phyloP scores from a whole-genome alignment of 2,113 vertebrate species.

The Conger conger region DNA sequence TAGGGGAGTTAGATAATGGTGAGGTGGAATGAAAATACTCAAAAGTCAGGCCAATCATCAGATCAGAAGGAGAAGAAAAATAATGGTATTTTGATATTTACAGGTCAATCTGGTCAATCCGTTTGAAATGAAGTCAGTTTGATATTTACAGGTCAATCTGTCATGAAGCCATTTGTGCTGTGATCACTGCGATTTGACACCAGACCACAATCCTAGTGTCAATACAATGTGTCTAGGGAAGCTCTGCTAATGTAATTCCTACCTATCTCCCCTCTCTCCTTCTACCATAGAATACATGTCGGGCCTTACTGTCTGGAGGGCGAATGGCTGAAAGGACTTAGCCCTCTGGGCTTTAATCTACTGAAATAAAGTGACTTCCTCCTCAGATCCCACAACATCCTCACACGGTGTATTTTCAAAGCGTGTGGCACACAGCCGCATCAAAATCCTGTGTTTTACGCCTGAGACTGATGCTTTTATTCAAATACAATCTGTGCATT shows the following conservation, averaged over 20 bases:
- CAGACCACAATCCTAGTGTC: neutral
- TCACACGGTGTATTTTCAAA: neutral
- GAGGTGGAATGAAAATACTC: too few relatives aligned
- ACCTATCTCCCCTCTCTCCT: neutral
- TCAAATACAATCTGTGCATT: too few relatives aligned
- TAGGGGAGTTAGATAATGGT: too few relatives aligned
- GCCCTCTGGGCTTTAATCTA: conserved; percentile 10
- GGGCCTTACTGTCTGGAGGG: neutral
- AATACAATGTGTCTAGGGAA: neutral
- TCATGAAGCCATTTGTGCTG: too few relatives aligned
- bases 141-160: too few relatives aligned
- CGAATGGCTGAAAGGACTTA: neutral
- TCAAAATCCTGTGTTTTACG: neutral
- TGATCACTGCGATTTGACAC: too few relatives aligned
- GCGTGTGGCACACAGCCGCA: too few relatives aligned
- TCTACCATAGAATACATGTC: neutral
- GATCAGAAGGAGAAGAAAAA: too few relatives aligned
- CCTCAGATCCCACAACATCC: neutral
- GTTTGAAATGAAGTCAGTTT: too few relatives aligned
- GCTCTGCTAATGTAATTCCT: neutral
- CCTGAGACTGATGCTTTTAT: neutral
- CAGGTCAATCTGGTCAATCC: too few relatives aligned
- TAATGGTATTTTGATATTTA: too few relatives aligned
- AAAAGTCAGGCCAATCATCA: too few relatives aligned
- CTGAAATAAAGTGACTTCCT: neutral